A percentile compares a stretch with the other conserved stretches of the same genome.
Conservation (phyloP, 2,888 invertebrate species). For the Tortricodes alternella region DNA sequence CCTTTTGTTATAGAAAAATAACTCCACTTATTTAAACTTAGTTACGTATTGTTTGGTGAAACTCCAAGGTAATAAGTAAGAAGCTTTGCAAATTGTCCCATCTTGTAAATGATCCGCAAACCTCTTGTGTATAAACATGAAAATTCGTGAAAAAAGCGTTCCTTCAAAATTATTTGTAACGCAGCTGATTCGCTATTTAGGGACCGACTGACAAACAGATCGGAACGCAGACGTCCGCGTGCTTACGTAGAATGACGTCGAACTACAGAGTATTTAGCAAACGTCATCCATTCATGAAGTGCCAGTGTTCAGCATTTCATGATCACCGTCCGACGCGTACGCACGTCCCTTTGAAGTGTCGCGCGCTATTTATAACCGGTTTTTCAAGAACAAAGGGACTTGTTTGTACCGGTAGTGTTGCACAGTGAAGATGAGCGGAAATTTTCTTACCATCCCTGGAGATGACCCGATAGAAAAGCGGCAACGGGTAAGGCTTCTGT, state of each 20-base stretch:
- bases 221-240: conserved; percentile 62
- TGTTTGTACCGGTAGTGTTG: conserved; percentile 44
- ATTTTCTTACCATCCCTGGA: conserved; percentile 75
- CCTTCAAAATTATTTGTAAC: conserved; percentile 3
- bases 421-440: conserved; percentile 74
- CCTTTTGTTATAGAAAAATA: not conserved
- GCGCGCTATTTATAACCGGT: conserved; percentile 48
- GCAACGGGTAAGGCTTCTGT: conserved; percentile 67
- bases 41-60: not conserved
- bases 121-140: conserved; percentile 8
- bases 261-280: conserved; percentile 57
- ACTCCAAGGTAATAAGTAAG: not conserved
- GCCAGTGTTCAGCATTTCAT: conserved; percentile 53
- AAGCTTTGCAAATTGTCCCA: not conserved
- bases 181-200: conserved; percentile 61
- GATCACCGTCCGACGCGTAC: conserved; percentile 60
- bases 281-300: conserved; percentile 80
- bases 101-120: conserved; percentile 10
- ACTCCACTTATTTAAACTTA: not conserved
- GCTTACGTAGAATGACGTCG: conserved; percentile 52
- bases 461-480: conserved; percentile 67
- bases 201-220: conserved; percentile 48
- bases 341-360: conserved; percentile 52
- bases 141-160: conserved; percentile 13
- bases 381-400: conserved; percentile 45